Base-by-base conservation (phyloP, 2,888 invertebrate genomes). In the Galerucella pusilla region DNA sequence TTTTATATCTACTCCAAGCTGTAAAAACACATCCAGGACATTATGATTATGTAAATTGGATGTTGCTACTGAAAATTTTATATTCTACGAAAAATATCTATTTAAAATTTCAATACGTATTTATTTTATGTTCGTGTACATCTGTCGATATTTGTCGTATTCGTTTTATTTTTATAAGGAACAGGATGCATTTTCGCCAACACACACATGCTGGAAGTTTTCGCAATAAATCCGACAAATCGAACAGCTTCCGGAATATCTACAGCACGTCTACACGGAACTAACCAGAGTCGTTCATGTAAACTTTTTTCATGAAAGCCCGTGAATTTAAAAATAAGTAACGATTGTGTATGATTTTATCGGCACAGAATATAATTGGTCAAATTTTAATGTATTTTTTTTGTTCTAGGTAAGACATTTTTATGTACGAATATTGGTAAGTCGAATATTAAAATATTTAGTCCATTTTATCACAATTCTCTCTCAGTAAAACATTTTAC, bases 111-210 rank as follows among this genome's bases (percentile, higher is more conserved):
- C 25, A 25, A 59, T 28, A 35, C 35, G 35, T 35, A 4, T 35
- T 2, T 35, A 35, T 35, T 46, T 61, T 16, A 42, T 35, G 35
- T 46, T 46, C 12, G 49, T 46, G 46, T 42, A 65, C 45, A 65
- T 42, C 20, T 69, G 61, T 69, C 75, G 64, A 75, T 77, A 75
- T 71, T 69, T 77, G 74, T 67, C 70, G 64, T 49, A 66, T 63
- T 72, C 75, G 65, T 74, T 75, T 75, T 75, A 77, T 77, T 77
- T 77, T 75, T 66, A 74, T 77, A 75, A 70, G 68, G 74, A 67
- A 75, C 70, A 74, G 64, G 74, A 74, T 76, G 74, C 72, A 76
- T 71, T 71, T 71, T 71, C 64, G 54, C 74, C 68, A 52, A 74
- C 74, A 72, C 78, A 74, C 70, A 75, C 71, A 74, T 76, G 75